A percentile compares a stretch with the other conserved stretches of the same genome.
These are phyloP conservation scores for Cephalotes varians DNA, from an alignment of 2,888 invertebrate species.

Conservation along the genomic window DNA sequence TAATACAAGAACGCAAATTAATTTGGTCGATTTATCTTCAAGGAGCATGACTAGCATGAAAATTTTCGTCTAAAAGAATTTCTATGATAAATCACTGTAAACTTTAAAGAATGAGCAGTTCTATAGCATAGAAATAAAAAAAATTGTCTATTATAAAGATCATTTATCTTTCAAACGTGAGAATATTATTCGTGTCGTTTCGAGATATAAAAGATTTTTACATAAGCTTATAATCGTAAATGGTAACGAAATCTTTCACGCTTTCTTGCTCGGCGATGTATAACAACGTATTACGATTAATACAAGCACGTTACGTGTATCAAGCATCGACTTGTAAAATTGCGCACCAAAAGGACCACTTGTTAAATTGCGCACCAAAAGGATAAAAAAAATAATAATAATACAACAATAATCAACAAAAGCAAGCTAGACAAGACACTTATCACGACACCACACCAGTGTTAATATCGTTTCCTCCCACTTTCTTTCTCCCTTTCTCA, in stretches of 20 bases:
- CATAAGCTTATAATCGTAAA: not conserved
- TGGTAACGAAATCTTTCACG: slow-evolving; percentile 43
- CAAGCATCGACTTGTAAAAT: not conserved
- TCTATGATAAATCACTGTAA: not conserved
- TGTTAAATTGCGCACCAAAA: slow-evolving; percentile 29
- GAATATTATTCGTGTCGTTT: not conserved
- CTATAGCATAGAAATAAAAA: not conserved
- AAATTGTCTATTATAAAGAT: not conserved
- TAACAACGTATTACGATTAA: slow-evolving; percentile 14
- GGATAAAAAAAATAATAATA: not conserved
- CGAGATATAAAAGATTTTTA: not conserved
- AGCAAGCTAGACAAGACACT: slow-evolving; percentile 44
- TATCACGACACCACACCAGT: slow-evolving; percentile 60
- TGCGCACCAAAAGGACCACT: no score
- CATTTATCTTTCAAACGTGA: not conserved
- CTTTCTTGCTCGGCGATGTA: slow-evolving; percentile 9
- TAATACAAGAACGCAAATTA: slow-evolving; percentile 7
- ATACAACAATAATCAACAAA: slow-evolving; percentile 25
- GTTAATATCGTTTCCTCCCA: slow-evolving; percentile 51
- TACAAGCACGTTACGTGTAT: slow-evolving; percentile 20
- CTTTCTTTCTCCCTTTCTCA: slow-evolving; percentile 58
- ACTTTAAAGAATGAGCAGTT: slow-evolving; percentile 9
- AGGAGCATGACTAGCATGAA: slow-evolving; percentile 33
- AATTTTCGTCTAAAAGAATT: slow-evolving; percentile 25
- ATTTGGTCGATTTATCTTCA: slow-evolving; percentile 11